A percentile compares a stretch with the other conserved stretches of the same genome.
phyloP scores from a whole-genome alignment of 2,113 vertebrate species.

The Pelecanoides urinatrix region DNA sequence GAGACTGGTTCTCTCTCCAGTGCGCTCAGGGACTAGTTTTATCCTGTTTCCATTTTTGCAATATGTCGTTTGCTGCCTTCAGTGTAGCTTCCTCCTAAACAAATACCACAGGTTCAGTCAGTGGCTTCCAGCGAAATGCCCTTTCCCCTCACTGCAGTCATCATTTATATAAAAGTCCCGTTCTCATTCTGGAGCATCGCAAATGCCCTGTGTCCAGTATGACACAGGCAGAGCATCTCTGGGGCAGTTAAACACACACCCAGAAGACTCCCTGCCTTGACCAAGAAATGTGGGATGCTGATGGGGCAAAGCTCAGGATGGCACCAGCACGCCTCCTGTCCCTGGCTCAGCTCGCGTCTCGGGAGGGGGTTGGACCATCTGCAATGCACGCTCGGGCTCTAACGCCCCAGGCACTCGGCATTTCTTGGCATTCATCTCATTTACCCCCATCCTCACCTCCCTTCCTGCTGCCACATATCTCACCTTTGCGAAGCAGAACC shows the following conservation, averaged over 20 bases:
- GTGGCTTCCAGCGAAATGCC: background rate
- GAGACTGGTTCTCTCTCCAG: background rate
- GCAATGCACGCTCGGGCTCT: background rate
- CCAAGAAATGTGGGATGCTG: background rate
- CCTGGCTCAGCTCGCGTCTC: accelerated
- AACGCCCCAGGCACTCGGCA: background rate
- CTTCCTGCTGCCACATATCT: background rate
- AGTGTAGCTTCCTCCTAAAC: conserved; percentile 88
- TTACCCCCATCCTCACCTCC: background rate
- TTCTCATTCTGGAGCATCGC: background rate
- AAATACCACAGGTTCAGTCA: background rate
- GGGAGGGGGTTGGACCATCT: background rate
- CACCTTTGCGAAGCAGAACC: conserved; percentile 97
- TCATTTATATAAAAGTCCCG: background rate
- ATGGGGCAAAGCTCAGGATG: background rate
- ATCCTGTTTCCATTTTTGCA: conserved; percentile 80
- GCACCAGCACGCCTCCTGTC: background rate
- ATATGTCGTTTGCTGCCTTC: conserved; percentile 82
- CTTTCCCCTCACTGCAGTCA: background rate
- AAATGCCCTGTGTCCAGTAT: background rate
- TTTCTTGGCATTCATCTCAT: background rate
- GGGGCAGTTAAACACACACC: background rate
- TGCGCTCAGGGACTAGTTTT: conserved; percentile 4
- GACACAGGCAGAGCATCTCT: background rate
- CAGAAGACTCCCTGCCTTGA: background rate